Conservation (phyloP, 2,888 invertebrate genomes). For the Pheosia tremula region DNA sequence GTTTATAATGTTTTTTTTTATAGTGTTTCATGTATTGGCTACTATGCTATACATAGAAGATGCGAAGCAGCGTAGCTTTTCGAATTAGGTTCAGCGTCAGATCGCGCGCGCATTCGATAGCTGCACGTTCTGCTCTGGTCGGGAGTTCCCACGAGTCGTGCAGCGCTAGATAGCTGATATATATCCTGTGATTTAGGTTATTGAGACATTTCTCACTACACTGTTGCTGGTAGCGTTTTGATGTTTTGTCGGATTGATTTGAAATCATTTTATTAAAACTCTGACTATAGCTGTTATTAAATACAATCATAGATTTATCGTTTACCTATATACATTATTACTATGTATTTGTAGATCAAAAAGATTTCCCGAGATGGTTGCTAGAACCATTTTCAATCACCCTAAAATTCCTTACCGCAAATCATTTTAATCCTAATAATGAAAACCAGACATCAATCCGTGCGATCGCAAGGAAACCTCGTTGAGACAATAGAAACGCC, state of each 20-base stretch:
- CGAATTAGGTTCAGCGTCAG: conserved; percentile 9
- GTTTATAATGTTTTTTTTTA: too few species aligned
- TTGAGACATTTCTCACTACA: not conserved
- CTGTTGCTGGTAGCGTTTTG: not conserved
- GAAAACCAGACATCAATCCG: not conserved
- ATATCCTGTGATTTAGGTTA: not conserved
- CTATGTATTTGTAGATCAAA: too few species aligned
- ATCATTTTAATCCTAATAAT: not conserved
- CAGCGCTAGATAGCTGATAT: not conserved
- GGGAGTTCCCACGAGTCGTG: conserved; percentile 1
- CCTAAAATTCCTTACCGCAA: not conserved
- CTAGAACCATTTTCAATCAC: not conserved
- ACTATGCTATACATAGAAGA: too few species aligned
- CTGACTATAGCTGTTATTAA: too few species aligned
- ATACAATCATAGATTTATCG: too few species aligned
- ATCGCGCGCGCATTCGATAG: conserved; percentile 6
- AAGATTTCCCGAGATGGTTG: not conserved
- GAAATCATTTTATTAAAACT: too few species aligned
- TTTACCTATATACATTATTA: too few species aligned
- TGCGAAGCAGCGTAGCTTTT: not conserved
- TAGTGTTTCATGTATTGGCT: too few species aligned
- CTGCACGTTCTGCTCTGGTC: not conserved
- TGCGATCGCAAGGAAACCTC: conserved; percentile 8
- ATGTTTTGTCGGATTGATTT: too few species aligned
- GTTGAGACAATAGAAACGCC: conserved; percentile 15